Base-by-base conservation (phyloP, 2,113 vertebrate species). In the Cynopterus brachyotis region DNA sequence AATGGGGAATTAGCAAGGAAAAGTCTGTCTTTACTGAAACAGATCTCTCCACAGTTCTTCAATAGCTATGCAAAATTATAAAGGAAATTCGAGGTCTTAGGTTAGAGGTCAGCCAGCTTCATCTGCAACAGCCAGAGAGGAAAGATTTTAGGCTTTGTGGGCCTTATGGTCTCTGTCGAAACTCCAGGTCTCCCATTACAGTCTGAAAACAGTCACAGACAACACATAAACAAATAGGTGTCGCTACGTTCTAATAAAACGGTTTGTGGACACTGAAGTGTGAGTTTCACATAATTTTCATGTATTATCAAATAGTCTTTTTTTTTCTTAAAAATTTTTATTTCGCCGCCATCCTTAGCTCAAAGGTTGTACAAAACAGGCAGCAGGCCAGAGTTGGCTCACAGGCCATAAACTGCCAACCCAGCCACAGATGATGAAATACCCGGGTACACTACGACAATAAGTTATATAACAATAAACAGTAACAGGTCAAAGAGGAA, bases 1-100 rank as follows among this genome's bases (percentile, higher is more conserved):
- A 96, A 70, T 5, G 42, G 50, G 35, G 87, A 95, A 95, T 87
- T 95, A 86, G 73, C 96, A 42, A 69, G 50, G 15, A 70, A 94
- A 93, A 95, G 32, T 69, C 45, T 59, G 45, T 78, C 64, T 45
- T 88, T 57, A 76, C 16, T 69, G 79, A 79, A 89, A 57, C 47
- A 85, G 67, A 78, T 37, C 62, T 94, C 62, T 50, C n/a, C 35
- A 42, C 80, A 94, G 35, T 91, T 95, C 62, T 96, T 78, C 76
- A 91, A 70, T 26, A 96, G 66, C 4, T 67, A 24, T 40, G n/a
- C 82, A 91, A 94, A 91, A 73, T 84, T 70, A 60, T 45, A 90
- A 80, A 90, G 60, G 84, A 28, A 83, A 67, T 95, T 81, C 16
- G 67, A 82, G 72, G 81, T 60, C 73, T 40, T 72, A 95, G 81